A percentile compares a stretch with the other conserved stretches of the same genome.
These are phyloP conservation scores for Atherix ibis DNA, from an alignment of 2,888 invertebrate genomes.

Conservation along the genomic window DNA sequence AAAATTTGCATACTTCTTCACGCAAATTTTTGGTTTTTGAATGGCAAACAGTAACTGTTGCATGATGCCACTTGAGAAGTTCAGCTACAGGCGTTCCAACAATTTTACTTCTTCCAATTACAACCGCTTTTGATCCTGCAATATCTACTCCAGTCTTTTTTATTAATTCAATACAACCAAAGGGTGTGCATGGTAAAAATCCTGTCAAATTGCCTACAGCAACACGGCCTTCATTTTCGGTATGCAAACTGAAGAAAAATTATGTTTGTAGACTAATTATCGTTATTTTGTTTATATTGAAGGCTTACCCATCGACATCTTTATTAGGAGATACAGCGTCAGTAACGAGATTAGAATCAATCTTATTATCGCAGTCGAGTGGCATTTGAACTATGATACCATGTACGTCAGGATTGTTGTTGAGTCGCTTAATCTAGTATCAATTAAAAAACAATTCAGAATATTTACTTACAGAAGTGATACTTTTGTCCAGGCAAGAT, in stretches of 20 bases:
- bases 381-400: slow-evolving; percentile 97
- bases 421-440: slow-evolving; percentile 38
- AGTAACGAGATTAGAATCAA: slow-evolving; percentile 75
- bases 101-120: slow-evolving; percentile 92
- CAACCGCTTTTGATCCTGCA: slow-evolving; percentile 75
- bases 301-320: slow-evolving; percentile 83
- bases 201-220: slow-evolving; percentile 79
- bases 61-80: slow-evolving; percentile 89
- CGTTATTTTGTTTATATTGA: slow-evolving; percentile 7
- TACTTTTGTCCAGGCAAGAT: too few relatives aligned
- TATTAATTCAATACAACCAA: slow-evolving; percentile 85
- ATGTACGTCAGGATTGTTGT: slow-evolving; percentile 69
- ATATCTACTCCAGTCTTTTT: slow-evolving; percentile 62
- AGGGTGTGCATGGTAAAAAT: slow-evolving; percentile 93
- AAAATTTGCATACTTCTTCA: slow-evolving; percentile 41
- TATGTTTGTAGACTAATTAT: not conserved
- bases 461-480: too few relatives aligned
- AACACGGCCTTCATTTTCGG: slow-evolving; percentile 83
- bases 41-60: slow-evolving; percentile 94
- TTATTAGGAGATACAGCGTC: slow-evolving; percentile 78
- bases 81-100: slow-evolving; percentile 93
- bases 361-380: slow-evolving; percentile 63
- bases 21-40: slow-evolving; percentile 77
- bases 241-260: slow-evolving; percentile 52
- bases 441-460: too few relatives aligned